phyloP scores from a whole-genome alignment of 1,140 invertebrate genomes.

The Drosophila burlai region DNA sequence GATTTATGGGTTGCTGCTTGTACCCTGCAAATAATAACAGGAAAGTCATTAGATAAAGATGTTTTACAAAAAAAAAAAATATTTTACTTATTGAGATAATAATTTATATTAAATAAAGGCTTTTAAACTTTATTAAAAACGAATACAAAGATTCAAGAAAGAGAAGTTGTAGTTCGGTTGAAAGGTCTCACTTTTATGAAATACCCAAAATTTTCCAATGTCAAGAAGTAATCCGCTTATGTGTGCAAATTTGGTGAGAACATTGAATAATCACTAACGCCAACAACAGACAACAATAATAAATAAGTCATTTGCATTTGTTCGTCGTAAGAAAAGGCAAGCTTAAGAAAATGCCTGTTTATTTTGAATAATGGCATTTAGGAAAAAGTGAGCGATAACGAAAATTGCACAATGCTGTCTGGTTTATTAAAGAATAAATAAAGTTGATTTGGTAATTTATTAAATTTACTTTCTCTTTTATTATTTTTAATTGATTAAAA shows the following conservation, averaged over 20 bases:
- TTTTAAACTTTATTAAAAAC: neutral
- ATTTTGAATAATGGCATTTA: conserved; percentile 2
- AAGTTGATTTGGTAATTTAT: neutral
- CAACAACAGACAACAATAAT: conserved; percentile 41
- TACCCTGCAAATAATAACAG: conserved; percentile 8
- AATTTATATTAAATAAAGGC: neutral
- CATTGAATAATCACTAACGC: conserved; percentile 40
- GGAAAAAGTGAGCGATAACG: neutral
- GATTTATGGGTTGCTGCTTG: conserved; percentile 17
- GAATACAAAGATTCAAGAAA: neutral
- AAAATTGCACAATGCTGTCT: neutral
- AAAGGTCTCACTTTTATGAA: neutral
- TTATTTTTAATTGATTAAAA: neutral
- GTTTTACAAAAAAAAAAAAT: neutral
- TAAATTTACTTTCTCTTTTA: neutral
- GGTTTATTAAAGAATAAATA: neutral
- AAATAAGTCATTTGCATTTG: conserved; percentile 47
- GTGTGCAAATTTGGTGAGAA: conserved; percentile 42
- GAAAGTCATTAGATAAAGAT: neutral
- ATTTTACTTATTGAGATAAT: neutral
- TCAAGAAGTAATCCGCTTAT: conserved; percentile 41
- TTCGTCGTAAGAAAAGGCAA: neutral
- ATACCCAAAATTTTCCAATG: neutral
- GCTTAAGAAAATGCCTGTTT: conserved; percentile 14
- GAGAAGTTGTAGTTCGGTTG: neutral